Evolutionary conservation across 1,140 invertebrate genomes (phyloP).

Genomic region (Aricia agestis): DNA sequence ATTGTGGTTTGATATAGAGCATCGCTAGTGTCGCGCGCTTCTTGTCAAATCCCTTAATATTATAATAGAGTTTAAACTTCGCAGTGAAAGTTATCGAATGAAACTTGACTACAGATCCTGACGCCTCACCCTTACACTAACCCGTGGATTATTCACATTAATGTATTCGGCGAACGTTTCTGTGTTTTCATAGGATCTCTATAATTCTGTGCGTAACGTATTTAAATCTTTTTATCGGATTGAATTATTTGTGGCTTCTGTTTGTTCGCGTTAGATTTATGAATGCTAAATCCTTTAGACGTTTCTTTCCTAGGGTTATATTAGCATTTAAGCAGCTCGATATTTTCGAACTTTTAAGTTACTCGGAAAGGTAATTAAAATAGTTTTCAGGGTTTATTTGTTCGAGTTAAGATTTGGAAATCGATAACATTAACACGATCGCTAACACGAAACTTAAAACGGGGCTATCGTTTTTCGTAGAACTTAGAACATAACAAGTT

Average conservation of each 20-base stretch:
- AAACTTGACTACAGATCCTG: no score
- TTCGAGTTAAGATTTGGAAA: background rate
- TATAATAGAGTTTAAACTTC: no score
- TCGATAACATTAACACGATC: background rate
- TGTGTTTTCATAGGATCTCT: conserved; percentile 3
- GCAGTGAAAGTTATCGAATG: no score
- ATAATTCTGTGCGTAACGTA: background rate
- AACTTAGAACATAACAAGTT: background rate
- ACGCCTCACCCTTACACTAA: conserved; percentile 15
- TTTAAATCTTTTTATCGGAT: conserved; percentile 3
- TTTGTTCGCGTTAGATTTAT: background rate
- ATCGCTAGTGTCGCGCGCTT: no score
- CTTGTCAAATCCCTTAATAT: no score
- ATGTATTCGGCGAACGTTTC: background rate
- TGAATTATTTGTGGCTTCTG: background rate
- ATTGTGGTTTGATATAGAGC: no score
- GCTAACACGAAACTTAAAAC: background rate
- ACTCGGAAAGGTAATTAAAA: background rate
- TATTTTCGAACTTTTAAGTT: background rate
- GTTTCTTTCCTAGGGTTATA: background rate
- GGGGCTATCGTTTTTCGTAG: background rate
- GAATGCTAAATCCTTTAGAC: background rate
- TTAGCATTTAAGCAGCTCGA: background rate
- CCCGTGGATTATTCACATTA: conserved; percentile 3
- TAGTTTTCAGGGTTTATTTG: background rate